Evolutionary conservation across 2,113 vertebrate species (phyloP), one percentile per base, ranked within the genome.

Genomic region (Struthidea cinerea): DNA sequence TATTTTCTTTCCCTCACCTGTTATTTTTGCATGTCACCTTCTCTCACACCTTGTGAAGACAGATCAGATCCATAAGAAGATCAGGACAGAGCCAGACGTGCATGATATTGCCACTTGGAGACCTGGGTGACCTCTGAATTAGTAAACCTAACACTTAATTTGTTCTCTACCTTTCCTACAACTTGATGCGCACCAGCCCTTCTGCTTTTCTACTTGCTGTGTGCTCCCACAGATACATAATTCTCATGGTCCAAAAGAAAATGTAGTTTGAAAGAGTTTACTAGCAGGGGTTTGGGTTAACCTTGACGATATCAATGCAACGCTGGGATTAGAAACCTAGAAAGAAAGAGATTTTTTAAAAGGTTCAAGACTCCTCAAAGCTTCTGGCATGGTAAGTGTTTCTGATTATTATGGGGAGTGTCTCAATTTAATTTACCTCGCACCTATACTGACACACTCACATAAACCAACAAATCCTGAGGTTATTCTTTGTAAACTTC

Each of bases 301-400:
- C 47, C 57, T 83, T 89, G 73, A 44, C 69, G 24, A 21, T 91
- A 81, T 69, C 60, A 56, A 30, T 94, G 69, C 89, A 91, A 94
- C 93, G 89, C 73, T 80, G 87, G 91, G 67, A 84, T 93, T 84
- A 94, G 86, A 89, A 93, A 90, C 76, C 49, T 65, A 87, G 64
- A 90, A 92, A 92, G 46, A 93, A 83, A 89, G 21, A 92, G 16
- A 69, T 42, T 70, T 85, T 57, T 83, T 27, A 75, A 94, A 93
- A 73, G 4, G 21, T 79, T 89, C 19, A 21, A 82, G 70, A 82
- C 24, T 55, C 20, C 64, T 67, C 50, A 78, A 89, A 92, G 56
- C 86, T 84, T 91, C 87, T 71, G 49, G 41, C 37, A 64, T 46
- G 77, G 85, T 92, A 89, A 95, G 93, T 93, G 63, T 93, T 96